Percentiles rank a stretch among this genome's conserved stretches.
Evolutionary conservation across 1,140 invertebrate genomes (phyloP).

Genomic region (Lithobius niger): DNA sequence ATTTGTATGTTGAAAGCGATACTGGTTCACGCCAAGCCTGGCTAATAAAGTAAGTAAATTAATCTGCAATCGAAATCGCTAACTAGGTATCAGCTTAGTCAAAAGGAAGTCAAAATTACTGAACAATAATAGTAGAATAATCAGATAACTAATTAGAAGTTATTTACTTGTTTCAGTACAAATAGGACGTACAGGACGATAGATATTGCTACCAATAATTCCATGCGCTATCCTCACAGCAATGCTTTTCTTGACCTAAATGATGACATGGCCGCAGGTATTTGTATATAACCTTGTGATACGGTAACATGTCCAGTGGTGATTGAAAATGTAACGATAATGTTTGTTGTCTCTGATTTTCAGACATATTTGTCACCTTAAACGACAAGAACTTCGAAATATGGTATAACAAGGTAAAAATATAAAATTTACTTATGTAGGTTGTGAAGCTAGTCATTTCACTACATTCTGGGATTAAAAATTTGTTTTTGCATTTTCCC

Average conservation of each 20-base stretch:
- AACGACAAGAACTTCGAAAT: conserved; percentile 24
- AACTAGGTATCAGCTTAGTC: too few relatives aligned
- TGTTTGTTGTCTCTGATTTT: conserved; percentile 1
- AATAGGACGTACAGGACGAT: conserved; percentile 8
- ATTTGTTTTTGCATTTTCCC: neutral
- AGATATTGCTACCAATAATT: too few relatives aligned
- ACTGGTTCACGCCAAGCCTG: conserved; percentile 25
- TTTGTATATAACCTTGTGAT: too few relatives aligned
- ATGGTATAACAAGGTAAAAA: conserved; percentile 24
- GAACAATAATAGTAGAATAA: neutral
- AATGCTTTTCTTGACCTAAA: conserved; percentile 83
- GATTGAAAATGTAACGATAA: conserved; percentile 37
- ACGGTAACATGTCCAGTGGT: conserved; percentile 50
- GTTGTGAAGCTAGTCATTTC: neutral
- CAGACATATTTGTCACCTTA: conserved; percentile 29
- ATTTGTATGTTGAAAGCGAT: conserved; percentile 58
- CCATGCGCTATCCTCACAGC: conserved; percentile 58
- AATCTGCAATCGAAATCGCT: too few relatives aligned
- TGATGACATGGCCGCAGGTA: conserved; percentile 55
- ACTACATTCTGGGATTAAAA: neutral
- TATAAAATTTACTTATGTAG: neutral
- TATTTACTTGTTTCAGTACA: neutral
- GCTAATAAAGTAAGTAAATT: conserved; percentile 26
- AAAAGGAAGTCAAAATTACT: too few relatives aligned
- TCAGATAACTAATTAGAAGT: conserved; percentile 7